Base-by-base conservation (phyloP, 2,113 vertebrate species). In the Sphyrna mokarran region DNA sequence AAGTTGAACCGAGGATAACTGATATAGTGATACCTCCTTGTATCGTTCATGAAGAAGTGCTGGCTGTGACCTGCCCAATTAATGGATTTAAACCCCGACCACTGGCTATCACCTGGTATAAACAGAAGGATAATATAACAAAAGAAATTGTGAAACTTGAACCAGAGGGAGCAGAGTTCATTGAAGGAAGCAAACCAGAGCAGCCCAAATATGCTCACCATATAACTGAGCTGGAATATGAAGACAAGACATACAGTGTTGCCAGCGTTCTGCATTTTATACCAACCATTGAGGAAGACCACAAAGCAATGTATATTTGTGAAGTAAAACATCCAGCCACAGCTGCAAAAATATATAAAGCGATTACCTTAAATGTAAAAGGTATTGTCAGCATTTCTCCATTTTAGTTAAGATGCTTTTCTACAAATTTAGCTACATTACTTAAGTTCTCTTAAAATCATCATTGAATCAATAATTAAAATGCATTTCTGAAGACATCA, bases 41-140 rank as follows among this genome's bases (percentile, higher is more conserved):
- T 61, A 29, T 96, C 33, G 85, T 90, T 37, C 96, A 96, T 37
- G 61, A 76, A 26, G 96, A 96, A 89, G 69, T 37, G 54, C 23
- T 94, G 22, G 96, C 85, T 33, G 83, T 96, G 93, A 86, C 95
- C 14, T 96, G 96, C 29, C 86, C 96, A 26, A 96, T 96, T 18
- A 95, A 43, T 85, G 96, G 95, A 58, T 96, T 96, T n/a, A 96
- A 96, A n/a, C 96, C 96, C 7, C 96, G 87, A 69, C 61, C 96
- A 8, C 63, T 96, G 43, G 18, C 61, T 26, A 95, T 96, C 68
- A 96, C 94, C n/a, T 96, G 96, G 96, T 80, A 91, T 85, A 96
- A 87, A 95, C 23, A 13, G 13, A 10, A 29, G 69, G 22, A 54
- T 3, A 13, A 26, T 18, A 11, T 23, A 40, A 66, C 66, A 43